A percentile compares a stretch with the other conserved stretches of the same genome.
Conservation (phyloP, 2,888 invertebrate species). For the Zygaena filipendulae region DNA sequence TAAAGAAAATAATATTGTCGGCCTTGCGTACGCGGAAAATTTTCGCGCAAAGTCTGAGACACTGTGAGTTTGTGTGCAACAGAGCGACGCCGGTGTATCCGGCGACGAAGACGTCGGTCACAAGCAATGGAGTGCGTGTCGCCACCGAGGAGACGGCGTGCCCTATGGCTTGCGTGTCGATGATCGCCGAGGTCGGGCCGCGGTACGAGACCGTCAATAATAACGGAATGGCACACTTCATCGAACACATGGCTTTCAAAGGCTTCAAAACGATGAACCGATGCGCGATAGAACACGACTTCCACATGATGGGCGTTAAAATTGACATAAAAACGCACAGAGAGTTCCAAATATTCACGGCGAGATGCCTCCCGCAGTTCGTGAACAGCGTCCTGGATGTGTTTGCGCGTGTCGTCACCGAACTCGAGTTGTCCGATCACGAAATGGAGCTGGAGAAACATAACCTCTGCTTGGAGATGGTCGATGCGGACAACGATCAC, state of each 20-base stretch:
- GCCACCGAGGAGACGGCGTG: constrained; percentile 29
- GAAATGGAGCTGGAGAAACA: constrained; percentile 31
- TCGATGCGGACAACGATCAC: constrained; percentile 37
- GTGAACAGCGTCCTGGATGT: constrained; percentile 19
- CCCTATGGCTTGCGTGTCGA: constrained; percentile 28
- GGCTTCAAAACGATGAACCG: constrained; percentile 24
- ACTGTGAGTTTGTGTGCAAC: not conserved
- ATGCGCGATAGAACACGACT: constrained; percentile 19
- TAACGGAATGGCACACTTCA: constrained; percentile 44
- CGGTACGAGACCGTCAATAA: constrained; percentile 32
- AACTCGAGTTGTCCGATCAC: constrained; percentile 23
- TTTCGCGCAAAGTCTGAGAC: not conserved
- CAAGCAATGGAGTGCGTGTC: constrained; percentile 37
- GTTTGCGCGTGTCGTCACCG: constrained; percentile 26
- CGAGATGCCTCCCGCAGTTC: constrained; percentile 19
- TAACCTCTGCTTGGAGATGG: constrained; percentile 33
- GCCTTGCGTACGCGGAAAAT: too few species aligned
- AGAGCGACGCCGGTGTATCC: constrained; percentile 1
- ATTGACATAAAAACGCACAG: constrained; percentile 30
- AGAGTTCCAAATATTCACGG: constrained; percentile 37
- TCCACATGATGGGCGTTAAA: constrained; percentile 23
- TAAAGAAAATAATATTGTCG: too few species aligned
- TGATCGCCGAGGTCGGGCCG: constrained; percentile 36
- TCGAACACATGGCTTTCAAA: constrained; percentile 45
- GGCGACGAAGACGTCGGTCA: constrained; percentile 16